These are phyloP conservation scores for Brachyopa scutellaris DNA, from an alignment of 2,888 invertebrate genomes.

Conservation along the genomic window DNA sequence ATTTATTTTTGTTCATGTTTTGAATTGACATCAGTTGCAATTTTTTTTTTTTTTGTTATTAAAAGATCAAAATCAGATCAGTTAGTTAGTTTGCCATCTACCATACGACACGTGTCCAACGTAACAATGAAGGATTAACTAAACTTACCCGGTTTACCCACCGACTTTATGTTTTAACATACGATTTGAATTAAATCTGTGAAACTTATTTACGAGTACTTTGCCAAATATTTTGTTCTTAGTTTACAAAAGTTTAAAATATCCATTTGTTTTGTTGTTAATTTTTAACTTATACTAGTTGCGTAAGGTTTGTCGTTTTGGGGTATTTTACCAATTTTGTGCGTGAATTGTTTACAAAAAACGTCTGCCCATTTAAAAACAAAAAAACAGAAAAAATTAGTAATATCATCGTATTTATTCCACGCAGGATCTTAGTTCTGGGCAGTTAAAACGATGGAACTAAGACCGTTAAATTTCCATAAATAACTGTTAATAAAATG, in stretches of 20 bases:
- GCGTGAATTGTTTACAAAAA: constrained; percentile 82
- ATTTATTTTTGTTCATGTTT: too few species aligned
- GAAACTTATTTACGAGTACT: constrained; percentile 1
- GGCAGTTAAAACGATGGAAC: constrained; percentile 81
- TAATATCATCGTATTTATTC: constrained; percentile 19
- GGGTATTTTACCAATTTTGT: constrained; percentile 80
- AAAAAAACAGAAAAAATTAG: neutral
- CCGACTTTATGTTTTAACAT: constrained; percentile 24
- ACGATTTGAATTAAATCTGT: neutral
- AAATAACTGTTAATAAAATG: neutral
- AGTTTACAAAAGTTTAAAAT: too few species aligned
- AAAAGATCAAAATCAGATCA: constrained; percentile 23
- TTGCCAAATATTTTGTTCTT: constrained; percentile 13
- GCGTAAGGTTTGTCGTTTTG: constrained; percentile 57
- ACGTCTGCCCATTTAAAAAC: constrained; percentile 77
- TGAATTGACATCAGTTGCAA: neutral
- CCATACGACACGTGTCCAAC: constrained; percentile 16
- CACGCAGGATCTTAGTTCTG: constrained; percentile 80
- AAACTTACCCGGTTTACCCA: constrained; percentile 61
- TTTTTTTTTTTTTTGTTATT: too few species aligned
- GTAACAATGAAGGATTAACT: constrained; percentile 28
- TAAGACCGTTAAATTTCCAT: constrained; percentile 76
- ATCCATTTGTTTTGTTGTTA: neutral
- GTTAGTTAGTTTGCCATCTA: neutral
- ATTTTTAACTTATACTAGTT: constrained; percentile 23